Percentiles rank a stretch among this genome's conserved stretches.
phyloP scores from a whole-genome alignment of 2,797 vertebrate genomes.

The Siniperca obscura region DNA sequence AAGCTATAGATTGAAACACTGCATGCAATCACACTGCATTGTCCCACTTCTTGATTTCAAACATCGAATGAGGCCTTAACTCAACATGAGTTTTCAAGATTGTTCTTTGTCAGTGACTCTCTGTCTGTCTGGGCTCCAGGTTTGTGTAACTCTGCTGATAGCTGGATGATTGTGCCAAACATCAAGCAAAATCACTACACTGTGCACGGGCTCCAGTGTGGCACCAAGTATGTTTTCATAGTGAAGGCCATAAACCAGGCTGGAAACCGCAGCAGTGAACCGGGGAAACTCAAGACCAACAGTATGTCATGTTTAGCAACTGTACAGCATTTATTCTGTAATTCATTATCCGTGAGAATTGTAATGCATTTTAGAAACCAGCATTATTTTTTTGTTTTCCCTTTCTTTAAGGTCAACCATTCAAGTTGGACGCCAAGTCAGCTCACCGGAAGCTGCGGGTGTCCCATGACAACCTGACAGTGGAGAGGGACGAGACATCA shows the following conservation, averaged over 20 bases:
- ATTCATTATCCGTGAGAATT: not conserved
- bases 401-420: constrained; percentile 92
- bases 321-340: not conserved
- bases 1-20: constrained; percentile 38
- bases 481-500: constrained; percentile 95
- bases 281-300: constrained; percentile 97
- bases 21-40: constrained; percentile 5
- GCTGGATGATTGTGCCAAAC: constrained; percentile 99
- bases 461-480: constrained; percentile 97
- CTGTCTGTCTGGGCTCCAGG: constrained; percentile 81
- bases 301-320: constrained; percentile 85
- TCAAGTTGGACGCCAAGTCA: constrained; percentile 97
- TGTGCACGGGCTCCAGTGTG: constrained; percentile 96
- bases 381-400: not conserved
- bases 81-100: constrained; percentile 8
- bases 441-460: constrained; percentile 96
- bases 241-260: constrained; percentile 99
- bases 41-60: constrained; percentile 36
- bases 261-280: constrained; percentile 94
- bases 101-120: constrained; percentile 30
- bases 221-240: constrained; percentile 97
- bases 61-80: not conserved
- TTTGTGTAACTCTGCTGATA: constrained; percentile 98
- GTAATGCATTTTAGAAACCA: not conserved
- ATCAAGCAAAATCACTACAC: constrained; percentile 99